Evolutionary conservation across 2,797 vertebrate species (phyloP).

Genomic region (Clarias platycephalus): DNA sequence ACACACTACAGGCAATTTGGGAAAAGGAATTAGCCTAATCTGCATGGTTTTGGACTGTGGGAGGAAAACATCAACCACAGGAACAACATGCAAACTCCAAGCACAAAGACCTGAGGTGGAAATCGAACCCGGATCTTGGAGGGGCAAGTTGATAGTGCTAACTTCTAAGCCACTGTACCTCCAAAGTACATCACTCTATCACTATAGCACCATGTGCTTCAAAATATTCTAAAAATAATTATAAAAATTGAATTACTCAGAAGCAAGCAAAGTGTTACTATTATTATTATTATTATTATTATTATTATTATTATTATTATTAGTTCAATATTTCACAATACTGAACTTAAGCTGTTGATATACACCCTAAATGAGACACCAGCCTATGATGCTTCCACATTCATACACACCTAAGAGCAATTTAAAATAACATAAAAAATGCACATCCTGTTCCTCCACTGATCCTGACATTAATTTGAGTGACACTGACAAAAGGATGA

Average conservation of each 20-base stretch:
- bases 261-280: not conserved
- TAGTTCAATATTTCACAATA: not conserved
- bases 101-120: too few species aligned
- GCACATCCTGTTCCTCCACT: not conserved
- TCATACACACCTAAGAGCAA: not conserved
- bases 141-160: too few species aligned
- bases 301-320: too few species aligned
- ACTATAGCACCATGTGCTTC: not conserved
- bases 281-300: too few species aligned
- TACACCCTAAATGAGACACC: not conserved
- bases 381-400: not conserved
- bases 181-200: too few species aligned
- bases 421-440: not conserved
- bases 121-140: too few species aligned
- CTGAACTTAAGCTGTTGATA: not conserved
- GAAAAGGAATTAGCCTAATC: too few species aligned
- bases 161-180: too few species aligned
- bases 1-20: too few species aligned
- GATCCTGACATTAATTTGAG: constrained; percentile 9
- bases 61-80: too few species aligned
- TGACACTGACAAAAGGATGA: constrained; percentile 13
- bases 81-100: too few species aligned
- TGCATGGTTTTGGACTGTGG: too few species aligned
- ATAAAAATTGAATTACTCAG: not conserved
- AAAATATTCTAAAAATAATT: not conserved